These are phyloP conservation scores for Rhynchophorus ferrugineus DNA, from an alignment of 1,140 invertebrate genomes.

Conservation along the genomic window DNA sequence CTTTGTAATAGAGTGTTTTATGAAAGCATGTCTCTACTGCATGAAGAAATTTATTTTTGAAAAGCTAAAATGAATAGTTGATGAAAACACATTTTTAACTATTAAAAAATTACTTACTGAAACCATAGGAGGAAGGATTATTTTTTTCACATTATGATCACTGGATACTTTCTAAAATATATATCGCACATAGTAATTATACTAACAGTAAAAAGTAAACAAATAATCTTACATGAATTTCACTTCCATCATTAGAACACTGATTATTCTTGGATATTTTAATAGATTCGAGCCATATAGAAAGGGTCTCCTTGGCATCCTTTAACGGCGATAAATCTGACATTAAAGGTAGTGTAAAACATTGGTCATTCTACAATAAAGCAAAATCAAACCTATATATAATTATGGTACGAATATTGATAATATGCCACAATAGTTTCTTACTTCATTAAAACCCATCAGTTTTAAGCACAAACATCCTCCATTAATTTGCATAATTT, in stretches of 20 bases:
- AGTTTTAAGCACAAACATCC: slow-evolving; percentile 31
- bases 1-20: slow-evolving; percentile 56
- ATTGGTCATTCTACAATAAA: slow-evolving; percentile 21
- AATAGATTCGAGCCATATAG: slow-evolving; percentile 8
- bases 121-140: slow-evolving; percentile 14
- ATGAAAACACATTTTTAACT: neutral
- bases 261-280: too few relatives aligned
- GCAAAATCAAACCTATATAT: slow-evolving; percentile 9
- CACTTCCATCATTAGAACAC: too few relatives aligned
- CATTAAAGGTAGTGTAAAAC: slow-evolving; percentile 15
- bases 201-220: too few relatives aligned
- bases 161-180: slow-evolving; percentile 4
- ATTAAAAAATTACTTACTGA: slow-evolving; percentile 9
- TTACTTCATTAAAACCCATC: slow-evolving; percentile 37
- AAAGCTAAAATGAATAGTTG: slow-evolving; percentile 26
- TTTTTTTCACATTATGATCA: slow-evolving; percentile 7
- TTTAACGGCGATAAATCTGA: slow-evolving; percentile 12
- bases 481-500: slow-evolving; percentile 29
- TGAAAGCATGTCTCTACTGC: slow-evolving; percentile 49
- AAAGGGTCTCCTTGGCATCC: slow-evolving; percentile 15
- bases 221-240: too few relatives aligned
- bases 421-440: neutral
- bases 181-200: too few relatives aligned
- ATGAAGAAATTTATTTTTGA: slow-evolving; percentile 45
- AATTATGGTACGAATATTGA: slow-evolving; percentile 6